phyloP scores from a whole-genome alignment of 2,888 invertebrate species.

The Diadegma fenestrale region DNA sequence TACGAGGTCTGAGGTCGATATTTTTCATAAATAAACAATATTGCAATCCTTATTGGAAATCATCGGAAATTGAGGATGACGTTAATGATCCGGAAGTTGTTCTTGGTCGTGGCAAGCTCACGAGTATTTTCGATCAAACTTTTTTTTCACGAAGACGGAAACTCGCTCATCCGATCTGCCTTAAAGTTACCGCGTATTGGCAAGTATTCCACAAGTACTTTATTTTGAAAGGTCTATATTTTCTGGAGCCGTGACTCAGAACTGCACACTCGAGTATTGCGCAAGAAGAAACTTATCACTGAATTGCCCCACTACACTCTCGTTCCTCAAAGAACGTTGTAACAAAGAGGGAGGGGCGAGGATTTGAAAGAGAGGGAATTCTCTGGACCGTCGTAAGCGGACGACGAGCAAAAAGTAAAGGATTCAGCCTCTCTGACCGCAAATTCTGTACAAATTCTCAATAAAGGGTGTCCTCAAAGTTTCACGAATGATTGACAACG shows the following conservation, averaged over 20 bases:
- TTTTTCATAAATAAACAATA: not conserved
- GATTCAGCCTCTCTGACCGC: conserved; percentile 44
- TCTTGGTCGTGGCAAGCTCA: no score
- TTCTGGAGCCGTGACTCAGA: conserved; percentile 15
- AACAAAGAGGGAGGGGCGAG: not conserved
- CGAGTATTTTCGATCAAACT: not conserved
- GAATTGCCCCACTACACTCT: not conserved
- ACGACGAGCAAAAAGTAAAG: conserved; percentile 21
- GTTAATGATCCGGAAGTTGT: no score
- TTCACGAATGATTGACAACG: not conserved
- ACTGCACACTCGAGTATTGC: conserved; percentile 24
- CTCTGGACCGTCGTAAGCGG: conserved; percentile 15
- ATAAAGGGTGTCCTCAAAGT: not conserved
- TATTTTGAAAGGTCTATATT: conserved; percentile 14
- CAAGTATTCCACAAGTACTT: not conserved
- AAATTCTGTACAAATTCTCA: conserved; percentile 35
- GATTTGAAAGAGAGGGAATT: not conserved
- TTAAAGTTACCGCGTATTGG: not conserved
- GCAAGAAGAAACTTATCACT: conserved; percentile 25
- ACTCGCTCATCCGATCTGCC: not conserved
- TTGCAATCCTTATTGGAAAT: no score
- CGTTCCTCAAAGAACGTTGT: not conserved
- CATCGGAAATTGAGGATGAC: no score
- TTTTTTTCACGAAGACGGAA: not conserved
- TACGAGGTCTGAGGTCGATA: not conserved